Conservation (phyloP, 2,113 vertebrate genomes). For the Anser cygnoides region DNA sequence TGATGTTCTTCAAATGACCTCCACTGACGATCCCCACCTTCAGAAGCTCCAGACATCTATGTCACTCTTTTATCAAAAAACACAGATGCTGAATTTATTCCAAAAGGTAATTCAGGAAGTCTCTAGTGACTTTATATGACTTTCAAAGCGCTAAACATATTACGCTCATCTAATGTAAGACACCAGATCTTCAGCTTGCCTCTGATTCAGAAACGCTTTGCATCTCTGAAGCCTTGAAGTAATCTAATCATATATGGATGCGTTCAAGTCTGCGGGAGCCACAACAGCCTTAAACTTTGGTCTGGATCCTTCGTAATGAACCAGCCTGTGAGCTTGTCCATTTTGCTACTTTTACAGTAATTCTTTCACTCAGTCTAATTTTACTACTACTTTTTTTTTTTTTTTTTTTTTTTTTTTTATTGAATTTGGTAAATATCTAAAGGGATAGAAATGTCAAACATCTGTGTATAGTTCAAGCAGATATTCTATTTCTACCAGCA, state of each 20-base stretch:
- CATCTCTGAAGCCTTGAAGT: slow-evolving; percentile 50
- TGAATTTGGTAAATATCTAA: slow-evolving; percentile 1
- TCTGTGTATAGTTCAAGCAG: background rate
- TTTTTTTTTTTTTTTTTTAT: background rate
- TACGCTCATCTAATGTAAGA: slow-evolving; percentile 15
- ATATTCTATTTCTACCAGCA: background rate
- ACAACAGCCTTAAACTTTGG: slow-evolving; percentile 24
- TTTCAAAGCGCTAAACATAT: slow-evolving; percentile 46
- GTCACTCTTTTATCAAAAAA: background rate
- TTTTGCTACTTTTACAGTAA: slow-evolving; percentile 14
- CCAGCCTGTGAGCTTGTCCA: background rate
- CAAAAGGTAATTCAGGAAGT: slow-evolving; percentile 15
- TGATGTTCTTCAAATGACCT: background rate
- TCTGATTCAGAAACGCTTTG: slow-evolving; percentile 51
- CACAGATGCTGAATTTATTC: slow-evolving; percentile 27
- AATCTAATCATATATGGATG: slow-evolving; percentile 25
- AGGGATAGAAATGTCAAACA: slow-evolving; percentile 17
- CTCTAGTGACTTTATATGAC: slow-evolving; percentile 4
- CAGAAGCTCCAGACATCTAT: background rate
- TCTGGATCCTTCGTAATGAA: background rate
- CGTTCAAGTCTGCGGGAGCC: slow-evolving; percentile 3
- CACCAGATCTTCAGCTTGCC: slow-evolving; percentile 3
- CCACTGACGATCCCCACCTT: background rate
- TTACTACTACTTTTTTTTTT: background rate
- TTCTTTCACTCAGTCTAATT: slow-evolving; percentile 5